phyloP scores from a whole-genome alignment of 2,888 invertebrate genomes.

The Noctua fimbriata region DNA sequence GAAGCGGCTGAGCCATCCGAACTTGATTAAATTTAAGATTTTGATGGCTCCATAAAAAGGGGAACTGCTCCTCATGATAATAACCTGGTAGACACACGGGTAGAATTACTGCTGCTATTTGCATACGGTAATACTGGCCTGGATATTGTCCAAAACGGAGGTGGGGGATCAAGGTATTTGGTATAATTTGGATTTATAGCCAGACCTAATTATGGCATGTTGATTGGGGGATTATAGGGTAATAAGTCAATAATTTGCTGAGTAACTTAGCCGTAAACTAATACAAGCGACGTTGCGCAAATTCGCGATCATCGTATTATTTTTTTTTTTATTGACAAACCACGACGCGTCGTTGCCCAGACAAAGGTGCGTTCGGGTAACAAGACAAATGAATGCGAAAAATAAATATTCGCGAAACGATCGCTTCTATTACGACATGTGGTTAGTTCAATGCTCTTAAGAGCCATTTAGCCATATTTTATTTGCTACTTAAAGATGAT shows the following conservation, averaged over 20 bases:
- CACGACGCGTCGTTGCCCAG: neutral
- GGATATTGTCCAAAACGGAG: conserved; percentile 57
- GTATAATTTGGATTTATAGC: conserved; percentile 52
- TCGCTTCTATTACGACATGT: neutral
- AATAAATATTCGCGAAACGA: neutral
- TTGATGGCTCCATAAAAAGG: conserved; percentile 58
- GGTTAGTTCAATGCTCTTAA: neutral
- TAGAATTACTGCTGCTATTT: conserved; percentile 57
- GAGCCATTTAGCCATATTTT: neutral
- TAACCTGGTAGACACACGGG: conserved; percentile 52
- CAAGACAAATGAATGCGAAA: neutral
- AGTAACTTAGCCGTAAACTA: neutral
- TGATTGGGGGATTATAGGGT: conserved; percentile 16
- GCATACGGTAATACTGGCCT: conserved; percentile 60
- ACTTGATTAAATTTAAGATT: conserved; percentile 67
- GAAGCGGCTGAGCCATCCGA: conserved; percentile 36
- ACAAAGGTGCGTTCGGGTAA: neutral
- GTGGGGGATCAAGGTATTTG: conserved; percentile 31
- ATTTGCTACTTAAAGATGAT: neutral
- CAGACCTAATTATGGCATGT: conserved; percentile 19
- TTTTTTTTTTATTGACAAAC: neutral
- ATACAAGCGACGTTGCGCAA: neutral
- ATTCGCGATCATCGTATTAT: neutral
- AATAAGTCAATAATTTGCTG: conserved; percentile 1
- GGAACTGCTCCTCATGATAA: conserved; percentile 56